A percentile compares a stretch with the other conserved stretches of the same genome.
Evolutionary conservation across 2,888 invertebrate species (phyloP).

Genomic region (Amphiduros pacificus): DNA sequence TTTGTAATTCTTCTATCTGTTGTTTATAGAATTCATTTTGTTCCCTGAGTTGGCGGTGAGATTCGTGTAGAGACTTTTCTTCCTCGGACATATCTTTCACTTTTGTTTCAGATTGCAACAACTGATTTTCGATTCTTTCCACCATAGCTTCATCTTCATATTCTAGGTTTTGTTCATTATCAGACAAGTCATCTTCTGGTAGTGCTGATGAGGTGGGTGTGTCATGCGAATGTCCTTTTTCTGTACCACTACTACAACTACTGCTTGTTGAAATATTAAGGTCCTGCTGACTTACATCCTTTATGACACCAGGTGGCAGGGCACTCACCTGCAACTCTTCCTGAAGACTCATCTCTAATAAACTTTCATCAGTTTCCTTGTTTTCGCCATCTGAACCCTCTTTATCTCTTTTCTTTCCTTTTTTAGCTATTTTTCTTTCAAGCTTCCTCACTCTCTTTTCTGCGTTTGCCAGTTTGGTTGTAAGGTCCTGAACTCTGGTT

Average conservation of each 20-base stretch:
- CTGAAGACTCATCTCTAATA: neutral
- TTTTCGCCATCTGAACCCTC: neutral
- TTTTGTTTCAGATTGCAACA: too few relatives aligned
- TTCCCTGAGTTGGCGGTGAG: neutral
- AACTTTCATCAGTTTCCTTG: neutral
- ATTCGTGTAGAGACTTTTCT: too few relatives aligned
- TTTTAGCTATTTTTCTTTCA: slow-evolving; percentile 64
- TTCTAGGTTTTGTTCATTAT: too few relatives aligned
- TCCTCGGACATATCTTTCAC: too few relatives aligned
- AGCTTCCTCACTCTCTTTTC: slow-evolving; percentile 85
- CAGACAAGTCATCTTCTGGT: neutral
- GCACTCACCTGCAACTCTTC: neutral
- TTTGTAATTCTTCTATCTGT: neutral
- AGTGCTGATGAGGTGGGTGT: neutral
- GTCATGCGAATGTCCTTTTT: neutral
- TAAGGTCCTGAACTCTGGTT: slow-evolving; percentile 78
- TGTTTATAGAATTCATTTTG: too few relatives aligned
- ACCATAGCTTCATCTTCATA: too few relatives aligned
- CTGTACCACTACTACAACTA: too few relatives aligned
- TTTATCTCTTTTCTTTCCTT: neutral
- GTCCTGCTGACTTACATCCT: too few relatives aligned
- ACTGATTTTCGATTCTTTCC: too few relatives aligned
- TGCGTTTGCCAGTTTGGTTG: slow-evolving; percentile 72
- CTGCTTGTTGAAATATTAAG: neutral
- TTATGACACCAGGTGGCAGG: too few relatives aligned